Base-by-base conservation (phyloP, 1,140 invertebrate genomes). In the Solenopsis invicta region DNA sequence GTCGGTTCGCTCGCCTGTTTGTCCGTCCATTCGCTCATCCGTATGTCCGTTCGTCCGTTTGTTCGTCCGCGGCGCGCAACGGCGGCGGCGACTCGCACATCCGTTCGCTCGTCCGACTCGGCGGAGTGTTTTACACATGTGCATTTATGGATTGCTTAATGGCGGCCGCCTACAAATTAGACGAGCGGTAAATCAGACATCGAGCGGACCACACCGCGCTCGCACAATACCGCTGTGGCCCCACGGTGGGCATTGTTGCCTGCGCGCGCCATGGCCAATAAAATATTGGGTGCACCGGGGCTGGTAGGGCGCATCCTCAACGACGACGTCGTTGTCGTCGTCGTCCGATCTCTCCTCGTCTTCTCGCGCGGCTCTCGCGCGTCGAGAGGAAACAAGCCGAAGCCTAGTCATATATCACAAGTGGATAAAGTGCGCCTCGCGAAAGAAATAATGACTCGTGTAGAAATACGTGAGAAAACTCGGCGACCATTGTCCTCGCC, bases 71-170 rank as follows among this genome's bases (percentile, higher is more conserved):
- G 52, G 9, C 77, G 64, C 56, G 24, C 59, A 24, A 21, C 77
- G 61, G 34, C 56, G 48, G 50, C 61, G 54, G 61, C 69, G 5
- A 56, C 87, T 81, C 67, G 84, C 59, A 48, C n/a, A 66, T 78
- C 59, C 78, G 74, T 64, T 67, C 87, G 34, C 16, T 52, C 72
- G 72, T 64, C 86, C 69, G 67, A 89, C 86, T 76, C 90, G 82
- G 24, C 67, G 86, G 91, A 93, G 92, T 94, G 93, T 94, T 94
- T 95, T 95, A 95, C 93, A 94, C 92, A 92, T 91, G 90, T 87
- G 92, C 93, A 90, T 95, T 95, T 95, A 95, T 95, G 95, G 94
- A 95, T 95, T 95, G 94, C 94, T 95, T 95, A 95, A 95, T 95
- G 92, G 93, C 93, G 93, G 91, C 94, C 95, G 94, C 95, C 94